A percentile compares a stretch with the other conserved stretches of the same genome.
Conservation (phyloP, 2,888 invertebrate genomes). For the Yponomeuta cagnagella region DNA sequence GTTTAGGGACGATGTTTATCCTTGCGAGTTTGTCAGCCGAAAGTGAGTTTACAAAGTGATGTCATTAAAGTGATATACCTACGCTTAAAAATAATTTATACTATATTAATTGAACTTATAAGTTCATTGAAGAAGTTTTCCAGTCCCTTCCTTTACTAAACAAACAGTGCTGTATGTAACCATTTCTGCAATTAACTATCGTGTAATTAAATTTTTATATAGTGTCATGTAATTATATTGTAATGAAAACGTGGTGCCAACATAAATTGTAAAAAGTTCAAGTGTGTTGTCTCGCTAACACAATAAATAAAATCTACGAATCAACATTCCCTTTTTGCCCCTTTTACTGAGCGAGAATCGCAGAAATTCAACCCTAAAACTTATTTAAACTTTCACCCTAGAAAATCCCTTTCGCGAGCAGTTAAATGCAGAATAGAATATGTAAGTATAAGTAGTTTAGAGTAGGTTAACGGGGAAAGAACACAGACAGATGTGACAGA, state of each 20-base stretch:
- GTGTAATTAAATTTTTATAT: too few relatives aligned
- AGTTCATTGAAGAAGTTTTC: too few relatives aligned
- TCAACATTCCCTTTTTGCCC: conserved; percentile 71
- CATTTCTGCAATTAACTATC: too few relatives aligned
- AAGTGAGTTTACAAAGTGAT: background rate
- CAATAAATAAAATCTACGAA: conserved; percentile 71
- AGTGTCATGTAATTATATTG: background rate
- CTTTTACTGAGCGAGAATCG: conserved; percentile 70
- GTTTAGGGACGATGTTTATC: background rate
- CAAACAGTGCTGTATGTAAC: too few relatives aligned
- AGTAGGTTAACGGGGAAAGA: conserved; percentile 24
- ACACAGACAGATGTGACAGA: background rate
- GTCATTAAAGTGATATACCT: too few relatives aligned
- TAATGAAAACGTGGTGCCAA: background rate
- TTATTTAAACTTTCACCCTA: conserved; percentile 73
- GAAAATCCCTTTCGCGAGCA: conserved; percentile 69
- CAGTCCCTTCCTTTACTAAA: too few relatives aligned
- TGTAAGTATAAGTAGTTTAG: conserved; percentile 38
- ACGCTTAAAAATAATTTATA: too few relatives aligned
- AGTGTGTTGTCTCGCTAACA: conserved; percentile 22
- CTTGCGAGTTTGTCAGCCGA: background rate
- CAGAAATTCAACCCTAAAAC: conserved; percentile 64
- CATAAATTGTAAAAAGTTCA: background rate
- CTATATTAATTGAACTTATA: too few relatives aligned
- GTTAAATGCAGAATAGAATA: conserved; percentile 68